Conservation (phyloP, 2,888 invertebrate genomes). For the Lissocephala sabroskyi region DNA sequence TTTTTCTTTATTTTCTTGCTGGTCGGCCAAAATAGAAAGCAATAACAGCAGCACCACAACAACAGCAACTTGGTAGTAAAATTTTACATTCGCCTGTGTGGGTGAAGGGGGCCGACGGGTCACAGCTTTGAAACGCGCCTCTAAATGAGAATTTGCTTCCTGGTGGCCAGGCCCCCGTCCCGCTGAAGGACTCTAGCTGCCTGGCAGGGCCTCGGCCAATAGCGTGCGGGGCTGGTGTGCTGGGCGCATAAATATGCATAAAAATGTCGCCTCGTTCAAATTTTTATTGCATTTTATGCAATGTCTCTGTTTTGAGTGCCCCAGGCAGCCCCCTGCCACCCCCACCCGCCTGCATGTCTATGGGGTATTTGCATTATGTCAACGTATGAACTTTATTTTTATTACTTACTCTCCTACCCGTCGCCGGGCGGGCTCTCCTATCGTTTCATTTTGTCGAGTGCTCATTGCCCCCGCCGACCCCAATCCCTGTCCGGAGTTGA, state of each 20-base stretch:
- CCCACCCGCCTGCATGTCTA: not conserved
- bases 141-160: too few relatives aligned
- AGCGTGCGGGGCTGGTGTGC: too few relatives aligned
- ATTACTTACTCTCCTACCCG: not conserved
- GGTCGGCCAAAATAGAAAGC: constrained; percentile 19
- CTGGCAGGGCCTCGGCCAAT: too few relatives aligned
- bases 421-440: not conserved
- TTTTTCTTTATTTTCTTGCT: constrained; percentile 4
- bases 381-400: not conserved
- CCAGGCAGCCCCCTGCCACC: not conserved
- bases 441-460: too few relatives aligned
- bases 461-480: too few relatives aligned
- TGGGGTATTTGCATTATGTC: not conserved
- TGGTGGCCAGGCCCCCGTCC: too few relatives aligned
- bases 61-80: constrained; percentile 30
- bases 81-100: constrained; percentile 32
- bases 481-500: not conserved
- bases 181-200: too few relatives aligned
- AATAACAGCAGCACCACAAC: constrained; percentile 5
- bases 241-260: constrained; percentile 48
- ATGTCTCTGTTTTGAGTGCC: not conserved
- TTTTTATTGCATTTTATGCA: constrained; percentile 44
- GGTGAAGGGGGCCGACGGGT: too few relatives aligned
- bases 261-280: constrained; percentile 49
- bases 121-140: too few relatives aligned